Base-by-base conservation (phyloP, 2,113 vertebrate genomes). In the Rhadina sibilatrix region DNA sequence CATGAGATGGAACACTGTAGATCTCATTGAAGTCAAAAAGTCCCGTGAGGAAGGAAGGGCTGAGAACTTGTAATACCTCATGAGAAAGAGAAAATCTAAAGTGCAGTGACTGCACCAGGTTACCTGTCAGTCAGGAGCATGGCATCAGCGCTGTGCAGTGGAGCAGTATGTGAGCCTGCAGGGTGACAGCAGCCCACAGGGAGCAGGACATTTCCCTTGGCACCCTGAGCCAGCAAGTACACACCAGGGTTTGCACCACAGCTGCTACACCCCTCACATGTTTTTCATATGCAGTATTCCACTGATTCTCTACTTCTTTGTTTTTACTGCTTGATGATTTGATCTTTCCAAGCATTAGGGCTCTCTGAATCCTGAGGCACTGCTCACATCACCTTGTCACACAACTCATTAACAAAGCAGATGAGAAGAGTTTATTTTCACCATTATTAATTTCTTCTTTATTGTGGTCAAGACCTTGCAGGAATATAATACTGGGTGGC, bases 91-190 rank as follows among this genome's bases (percentile, higher is more conserved):
- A 44, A 66, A 2, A 8, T 47, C 47, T 54, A 9, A 27, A 33
- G 33, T 5, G 21, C 4, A 1, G 38, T 7, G 30, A 33, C 13
- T 23, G 54, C 14, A 59, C 10, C 35, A 74, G 54, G 42, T 5
- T 42, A 35, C 15, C 33, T 46, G 40, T 35, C 50, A 53, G 31
- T 19, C 35, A n/a, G 50, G 7, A 85, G 33, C 21, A 2, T 1
- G 30, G 56, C 65, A 50, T 4, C 37, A 25, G 42, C 3, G 42
- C 52, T 0, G 0, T 14, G 10, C 3, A 12, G 22, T 1, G 17
- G 19, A 57, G 54, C 59, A 81, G 4, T 1, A 12, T 0, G 1
- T 11, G 70, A 82, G 52, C 20, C 53, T 35, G 35, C 18, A 24
- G 19, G 27, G 64, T 33, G 42, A 69, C 38, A 71, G 53, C 23